These are phyloP conservation scores for Gavia stellata DNA, from an alignment of 2,113 vertebrate genomes.

Conservation along the genomic window DNA sequence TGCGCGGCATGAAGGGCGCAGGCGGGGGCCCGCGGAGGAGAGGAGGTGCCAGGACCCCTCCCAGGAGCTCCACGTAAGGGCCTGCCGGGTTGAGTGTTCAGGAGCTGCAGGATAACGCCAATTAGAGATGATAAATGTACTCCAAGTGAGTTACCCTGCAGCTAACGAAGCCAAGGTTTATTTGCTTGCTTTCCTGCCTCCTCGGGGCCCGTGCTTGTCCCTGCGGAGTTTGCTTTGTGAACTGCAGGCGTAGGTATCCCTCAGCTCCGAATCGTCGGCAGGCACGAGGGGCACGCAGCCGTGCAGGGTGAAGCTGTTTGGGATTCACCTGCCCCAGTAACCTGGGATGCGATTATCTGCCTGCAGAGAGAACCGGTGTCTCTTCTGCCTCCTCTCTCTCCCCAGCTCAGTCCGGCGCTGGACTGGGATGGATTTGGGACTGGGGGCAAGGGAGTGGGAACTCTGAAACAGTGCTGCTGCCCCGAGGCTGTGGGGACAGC, in stretches of 20 bases:
- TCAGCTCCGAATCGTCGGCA: accelerated
- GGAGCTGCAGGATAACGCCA: neutral
- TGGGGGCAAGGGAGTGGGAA: neutral
- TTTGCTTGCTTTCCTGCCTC: neutral
- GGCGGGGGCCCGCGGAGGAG: constrained; percentile 52
- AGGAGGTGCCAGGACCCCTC: constrained; percentile 62
- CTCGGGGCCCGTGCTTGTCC: neutral
- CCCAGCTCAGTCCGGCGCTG: accelerated
- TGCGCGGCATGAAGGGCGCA: constrained; percentile 81
- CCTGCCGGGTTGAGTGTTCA: neutral
- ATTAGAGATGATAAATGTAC: neutral
- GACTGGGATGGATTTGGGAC: neutral
- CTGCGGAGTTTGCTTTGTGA: neutral
- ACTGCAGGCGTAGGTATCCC: neutral
- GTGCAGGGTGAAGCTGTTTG: neutral
- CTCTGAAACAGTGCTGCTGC: neutral
- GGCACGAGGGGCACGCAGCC: neutral
- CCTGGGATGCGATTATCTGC: neutral
- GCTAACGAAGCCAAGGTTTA: neutral
- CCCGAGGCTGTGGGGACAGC: neutral
- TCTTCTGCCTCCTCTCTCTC: neutral
- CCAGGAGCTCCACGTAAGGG: constrained; percentile 78
- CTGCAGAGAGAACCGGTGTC: neutral
- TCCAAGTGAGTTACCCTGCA: constrained; percentile 14
- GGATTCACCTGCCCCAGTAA: neutral